Evolutionary conservation across 2,113 vertebrate species (phyloP), one percentile per base, ranked within the genome.

Genomic region (Odocoileus hemionus): DNA sequence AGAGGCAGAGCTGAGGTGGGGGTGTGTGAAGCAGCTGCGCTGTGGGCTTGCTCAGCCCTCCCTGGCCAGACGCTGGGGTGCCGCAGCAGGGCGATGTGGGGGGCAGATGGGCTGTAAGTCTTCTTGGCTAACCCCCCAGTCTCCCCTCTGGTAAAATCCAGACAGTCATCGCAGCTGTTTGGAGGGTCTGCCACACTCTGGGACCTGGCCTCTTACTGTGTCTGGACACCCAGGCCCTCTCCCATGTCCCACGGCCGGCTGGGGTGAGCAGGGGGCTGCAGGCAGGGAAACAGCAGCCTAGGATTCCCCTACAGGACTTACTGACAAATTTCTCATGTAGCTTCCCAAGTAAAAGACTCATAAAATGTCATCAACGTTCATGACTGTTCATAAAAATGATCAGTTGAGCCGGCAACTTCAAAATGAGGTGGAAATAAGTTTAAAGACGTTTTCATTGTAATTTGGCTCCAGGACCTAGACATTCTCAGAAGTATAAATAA

Each of bases 331-430:
- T 86, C 94, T 93, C 94, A 85, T 67, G 95, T 84, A 97, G 76
- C 1, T 39, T 97, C 96, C 97, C 28, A 8, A 98, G 97, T 82
- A 96, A 98, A 98, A 98, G 13, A 64, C 96, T 95, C 96, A 92
- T 97, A 97, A 98, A 97, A 96, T 90, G 95, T 97, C 98, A 98
- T 97, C 98, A 96, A 74, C 28, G 95, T 91, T 97, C 96, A 50
- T 92, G 97, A 98, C 64, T 74, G 95, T 86, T 97, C 96, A 96
- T 98, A 98, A 98, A 98, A 97, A 98, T 97, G 96, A 98, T 95
- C 98, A 96, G 93, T 92, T 61, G 97, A 93, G 91, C 83, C 92
- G 97, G 97, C 82, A 98, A 97, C 94, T 98, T 96, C 97, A 98
- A 97, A 97, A 98, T 78, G 87, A 97, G 94, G 92, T 97, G 85